Percentiles rank a stretch among this genome's conserved stretches.
Evolutionary conservation across 1,140 invertebrate genomes (phyloP).

Genomic region (Leptinotarsa texana): DNA sequence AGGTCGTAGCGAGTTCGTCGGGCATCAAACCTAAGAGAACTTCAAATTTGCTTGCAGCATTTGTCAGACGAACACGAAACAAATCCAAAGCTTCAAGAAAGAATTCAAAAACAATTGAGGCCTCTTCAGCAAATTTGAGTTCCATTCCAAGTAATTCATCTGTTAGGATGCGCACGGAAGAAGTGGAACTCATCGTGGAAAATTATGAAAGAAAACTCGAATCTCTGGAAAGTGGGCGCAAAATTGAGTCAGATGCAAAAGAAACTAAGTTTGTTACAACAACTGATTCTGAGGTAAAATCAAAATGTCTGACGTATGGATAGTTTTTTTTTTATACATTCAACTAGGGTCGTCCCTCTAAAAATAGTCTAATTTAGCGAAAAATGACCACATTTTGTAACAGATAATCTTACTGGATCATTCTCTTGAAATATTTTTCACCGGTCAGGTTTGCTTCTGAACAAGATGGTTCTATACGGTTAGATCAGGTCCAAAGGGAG

Average conservation of each 20-base stretch:
- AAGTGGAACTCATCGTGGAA: conserved; percentile 30
- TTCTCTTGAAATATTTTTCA: no score
- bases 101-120: conserved; percentile 2
- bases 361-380: no score
- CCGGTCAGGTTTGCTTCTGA: no score
- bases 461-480: no score
- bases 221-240: conserved; percentile 10
- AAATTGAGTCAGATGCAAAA: conserved; percentile 23
- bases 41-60: conserved; percentile 28
- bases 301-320: no score
- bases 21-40: conserved; percentile 30
- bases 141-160: conserved; percentile 26
- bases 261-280: conserved; percentile 20
- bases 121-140: conserved; percentile 22
- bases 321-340: no score
- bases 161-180: conserved; percentile 25
- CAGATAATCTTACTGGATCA: no score
- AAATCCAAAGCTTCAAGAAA: conserved; percentile 21
- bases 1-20: conserved; percentile 10
- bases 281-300: conserved; percentile 31
- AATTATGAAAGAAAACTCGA: conserved; percentile 26
- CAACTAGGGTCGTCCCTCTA: no score
- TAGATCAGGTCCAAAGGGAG: no score
- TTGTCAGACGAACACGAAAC: conserved; percentile 28
- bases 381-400: no score